A percentile compares a stretch with the other conserved stretches of the same genome.
phyloP scores from a whole-genome alignment of 2,797 vertebrate genomes.

The Leptodactylus fallax region DNA sequence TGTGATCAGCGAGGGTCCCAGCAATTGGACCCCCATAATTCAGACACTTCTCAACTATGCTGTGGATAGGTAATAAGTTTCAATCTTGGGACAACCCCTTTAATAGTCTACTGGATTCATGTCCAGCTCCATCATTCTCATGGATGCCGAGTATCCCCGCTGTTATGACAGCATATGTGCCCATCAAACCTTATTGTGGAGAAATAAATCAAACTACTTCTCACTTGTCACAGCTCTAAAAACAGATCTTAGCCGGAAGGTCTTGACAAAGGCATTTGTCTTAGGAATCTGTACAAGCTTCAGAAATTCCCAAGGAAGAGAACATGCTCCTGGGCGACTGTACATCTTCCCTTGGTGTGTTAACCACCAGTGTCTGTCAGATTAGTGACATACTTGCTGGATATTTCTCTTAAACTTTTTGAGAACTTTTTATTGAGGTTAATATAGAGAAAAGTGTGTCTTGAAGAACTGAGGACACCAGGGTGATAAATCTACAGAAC shows the following conservation, averaged over 20 bases:
- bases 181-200: background rate
- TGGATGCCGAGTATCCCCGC: background rate
- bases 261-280: constrained; percentile 12
- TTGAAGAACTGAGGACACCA: background rate
- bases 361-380: background rate
- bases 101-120: no score
- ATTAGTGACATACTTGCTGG: background rate
- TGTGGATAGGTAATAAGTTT: no score
- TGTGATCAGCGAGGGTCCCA: no score
- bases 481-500: background rate
- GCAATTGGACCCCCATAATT: no score
- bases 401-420: background rate
- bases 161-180: background rate
- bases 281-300: constrained; percentile 4
- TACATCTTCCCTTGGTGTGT: background rate
- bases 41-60: no score
- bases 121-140: no score
- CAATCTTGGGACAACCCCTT: no score
- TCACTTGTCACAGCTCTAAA: constrained; percentile 7
- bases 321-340: constrained; percentile 13
- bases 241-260: constrained; percentile 4
- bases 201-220: background rate
- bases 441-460: background rate
- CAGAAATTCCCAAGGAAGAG: constrained; percentile 8
- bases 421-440: background rate